These are phyloP conservation scores for Drosophila siamana DNA, from an alignment of 2,888 invertebrate species.

Conservation along the genomic window DNA sequence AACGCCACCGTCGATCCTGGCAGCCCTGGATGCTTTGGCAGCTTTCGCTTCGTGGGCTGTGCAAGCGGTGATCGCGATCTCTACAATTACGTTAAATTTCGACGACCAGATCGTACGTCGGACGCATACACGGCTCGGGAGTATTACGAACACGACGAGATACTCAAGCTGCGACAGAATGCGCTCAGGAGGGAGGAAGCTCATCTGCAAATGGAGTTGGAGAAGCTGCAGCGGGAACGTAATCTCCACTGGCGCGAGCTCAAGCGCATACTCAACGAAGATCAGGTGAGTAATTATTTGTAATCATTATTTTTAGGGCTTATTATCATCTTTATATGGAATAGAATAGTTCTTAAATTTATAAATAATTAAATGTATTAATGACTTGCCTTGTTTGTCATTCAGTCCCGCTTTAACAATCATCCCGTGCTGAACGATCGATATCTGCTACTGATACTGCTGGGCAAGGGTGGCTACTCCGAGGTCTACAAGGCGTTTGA, in stretches of 20 bases:
- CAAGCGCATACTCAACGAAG: slow-evolving; percentile 99
- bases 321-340: no score
- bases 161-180: slow-evolving; percentile 98
- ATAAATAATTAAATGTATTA: no score
- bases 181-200: slow-evolving; percentile 99
- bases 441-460: slow-evolving; percentile 97
- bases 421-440: slow-evolving; percentile 98
- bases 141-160: slow-evolving; percentile 99
- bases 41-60: slow-evolving; percentile 45
- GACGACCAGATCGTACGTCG: slow-evolving; percentile 95
- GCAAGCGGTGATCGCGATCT: slow-evolving; percentile 52
- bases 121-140: slow-evolving; percentile 93
- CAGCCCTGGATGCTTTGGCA: slow-evolving; percentile 68
- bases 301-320: no score
- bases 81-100: slow-evolving; percentile 93
- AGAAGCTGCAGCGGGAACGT: slow-evolving; percentile 98
- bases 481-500: slow-evolving; percentile 99
- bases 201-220: slow-evolving; percentile 98
- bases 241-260: slow-evolving; percentile 99
- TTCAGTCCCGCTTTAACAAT: slow-evolving; percentile 96
- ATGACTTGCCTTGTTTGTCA: not conserved
- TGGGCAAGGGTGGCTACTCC: slow-evolving; percentile 98
- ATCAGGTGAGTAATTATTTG: slow-evolving; percentile 86
- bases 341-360: no score
- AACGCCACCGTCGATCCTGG: slow-evolving; percentile 83